phyloP scores from a whole-genome alignment of 2,888 invertebrate genomes.

The Panopea generosa region DNA sequence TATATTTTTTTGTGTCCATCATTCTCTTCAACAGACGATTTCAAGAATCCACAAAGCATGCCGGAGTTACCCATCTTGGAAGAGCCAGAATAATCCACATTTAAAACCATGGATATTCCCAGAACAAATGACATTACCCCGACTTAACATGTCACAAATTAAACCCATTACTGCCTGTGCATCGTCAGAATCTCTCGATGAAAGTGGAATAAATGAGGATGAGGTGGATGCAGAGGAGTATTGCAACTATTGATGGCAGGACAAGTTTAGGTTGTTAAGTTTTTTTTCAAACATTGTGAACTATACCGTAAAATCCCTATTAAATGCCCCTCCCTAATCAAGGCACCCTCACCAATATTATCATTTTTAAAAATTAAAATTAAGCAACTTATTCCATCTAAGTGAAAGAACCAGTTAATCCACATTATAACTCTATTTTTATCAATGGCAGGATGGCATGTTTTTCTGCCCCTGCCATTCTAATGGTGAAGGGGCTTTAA shows the following conservation, averaged over 20 bases:
- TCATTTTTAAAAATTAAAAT: too few species aligned
- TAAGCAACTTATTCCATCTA: too few species aligned
- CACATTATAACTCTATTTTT: too few species aligned
- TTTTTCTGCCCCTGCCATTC: too few species aligned
- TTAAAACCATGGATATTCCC: constrained; percentile 95
- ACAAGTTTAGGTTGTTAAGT: not conserved
- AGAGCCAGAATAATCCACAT: constrained; percentile 90
- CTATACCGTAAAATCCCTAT: too few species aligned
- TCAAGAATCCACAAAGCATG: constrained; percentile 93
- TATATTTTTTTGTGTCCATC: too few species aligned
- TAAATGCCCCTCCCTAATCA: too few species aligned
- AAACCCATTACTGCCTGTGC: constrained; percentile 63
- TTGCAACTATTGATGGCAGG: constrained; percentile 44
- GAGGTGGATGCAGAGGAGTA: constrained; percentile 72
- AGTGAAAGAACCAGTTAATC: too few species aligned
- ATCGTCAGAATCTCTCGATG: constrained; percentile 75
- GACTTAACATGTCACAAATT: constrained; percentile 89
- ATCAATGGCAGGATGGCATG: too few species aligned
- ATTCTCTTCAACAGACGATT: constrained; percentile 89
- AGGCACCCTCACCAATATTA: too few species aligned
- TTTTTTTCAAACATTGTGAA: not conserved
- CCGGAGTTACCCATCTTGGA: constrained; percentile 93
- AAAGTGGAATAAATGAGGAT: constrained; percentile 70
- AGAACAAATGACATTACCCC: constrained; percentile 91
- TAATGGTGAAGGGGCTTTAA: too few species aligned